Percentiles rank a stretch among this genome's conserved stretches.
Evolutionary conservation across 2,888 invertebrate species (phyloP).

Genomic region (Limnephilus auricula): DNA sequence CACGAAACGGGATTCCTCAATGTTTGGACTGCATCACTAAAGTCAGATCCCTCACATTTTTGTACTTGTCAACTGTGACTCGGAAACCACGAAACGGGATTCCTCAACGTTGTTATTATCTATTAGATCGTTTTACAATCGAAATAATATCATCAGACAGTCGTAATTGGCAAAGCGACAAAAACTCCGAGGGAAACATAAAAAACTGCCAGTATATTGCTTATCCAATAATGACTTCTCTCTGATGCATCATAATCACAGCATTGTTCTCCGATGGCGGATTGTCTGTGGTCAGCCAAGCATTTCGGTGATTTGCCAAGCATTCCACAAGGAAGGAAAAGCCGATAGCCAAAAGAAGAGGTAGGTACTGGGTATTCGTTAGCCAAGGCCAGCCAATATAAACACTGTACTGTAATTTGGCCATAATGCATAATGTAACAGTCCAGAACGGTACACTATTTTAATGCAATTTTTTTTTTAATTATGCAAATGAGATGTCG

Average conservation of each 20-base stretch:
- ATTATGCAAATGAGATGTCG: neutral
- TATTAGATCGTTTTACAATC: too few relatives aligned
- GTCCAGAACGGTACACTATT: neutral
- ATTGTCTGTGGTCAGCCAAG: conserved; percentile 36
- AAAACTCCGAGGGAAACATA: neutral
- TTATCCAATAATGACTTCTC: neutral
- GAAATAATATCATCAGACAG: neutral
- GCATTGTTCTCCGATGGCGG: conserved; percentile 6
- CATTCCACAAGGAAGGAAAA: conserved; percentile 24
- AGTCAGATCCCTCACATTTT: neutral
- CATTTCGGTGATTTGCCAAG: conserved; percentile 40
- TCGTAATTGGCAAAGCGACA: neutral
- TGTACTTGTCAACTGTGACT: neutral
- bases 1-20: neutral
- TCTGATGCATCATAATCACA: neutral
- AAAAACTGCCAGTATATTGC: neutral
- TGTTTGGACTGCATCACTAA: neutral
- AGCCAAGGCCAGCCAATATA: conserved; percentile 29
- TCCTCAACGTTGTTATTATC: neutral
- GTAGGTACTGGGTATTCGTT: neutral
- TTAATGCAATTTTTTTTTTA: neutral
- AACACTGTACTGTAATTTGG: neutral
- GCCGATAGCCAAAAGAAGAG: neutral
- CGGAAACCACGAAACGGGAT: neutral
- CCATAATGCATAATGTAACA: neutral